A percentile compares a stretch with the other conserved stretches of the same genome.
Evolutionary conservation across 2,797 vertebrate genomes (phyloP).

Genomic region (Siniperca undulata): DNA sequence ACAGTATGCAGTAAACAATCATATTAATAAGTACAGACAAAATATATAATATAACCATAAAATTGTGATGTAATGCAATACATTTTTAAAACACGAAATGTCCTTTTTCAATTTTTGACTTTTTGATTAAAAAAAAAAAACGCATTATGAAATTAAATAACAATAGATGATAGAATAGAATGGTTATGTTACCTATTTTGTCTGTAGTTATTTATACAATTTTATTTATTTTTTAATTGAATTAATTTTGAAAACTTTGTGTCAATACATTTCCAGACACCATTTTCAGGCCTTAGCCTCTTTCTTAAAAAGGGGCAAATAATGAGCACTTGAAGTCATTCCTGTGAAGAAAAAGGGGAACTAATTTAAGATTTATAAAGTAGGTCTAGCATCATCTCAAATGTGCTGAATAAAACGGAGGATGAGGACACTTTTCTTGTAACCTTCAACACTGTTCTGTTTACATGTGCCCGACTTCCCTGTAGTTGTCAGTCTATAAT

Average conservation of each 20-base stretch:
- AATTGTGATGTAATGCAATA: not conserved
- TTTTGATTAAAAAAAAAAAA: not conserved
- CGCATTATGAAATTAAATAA: not conserved
- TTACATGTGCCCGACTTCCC: conserved; percentile 22
- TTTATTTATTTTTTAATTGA: conserved; percentile 1
- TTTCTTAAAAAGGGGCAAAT: conserved; percentile 39
- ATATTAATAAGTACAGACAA: conserved; percentile 11
- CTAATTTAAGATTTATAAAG: conserved; percentile 33
- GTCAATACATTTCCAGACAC: conserved; percentile 13
- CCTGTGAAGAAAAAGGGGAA: conserved; percentile 15
- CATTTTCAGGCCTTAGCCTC: conserved; percentile 2
- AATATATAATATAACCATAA: not conserved
- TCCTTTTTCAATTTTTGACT: too few relatives aligned
- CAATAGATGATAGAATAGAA: not conserved
- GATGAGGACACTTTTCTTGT: conserved; percentile 42
- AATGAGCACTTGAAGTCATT: conserved; percentile 47
- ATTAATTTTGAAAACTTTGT: conserved; percentile 23
- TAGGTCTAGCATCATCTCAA: conserved; percentile 31
- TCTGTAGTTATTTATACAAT: conserved; percentile 2
- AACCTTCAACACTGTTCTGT: conserved; percentile 21
- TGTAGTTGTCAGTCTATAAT: conserved; percentile 16
- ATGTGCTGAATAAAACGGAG: conserved; percentile 47
- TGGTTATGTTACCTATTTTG: conserved; percentile 1
- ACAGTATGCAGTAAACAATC: not conserved
- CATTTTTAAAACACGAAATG: not conserved